Conservation (phyloP, 2,888 invertebrate species). For the Augiades crinisus region DNA sequence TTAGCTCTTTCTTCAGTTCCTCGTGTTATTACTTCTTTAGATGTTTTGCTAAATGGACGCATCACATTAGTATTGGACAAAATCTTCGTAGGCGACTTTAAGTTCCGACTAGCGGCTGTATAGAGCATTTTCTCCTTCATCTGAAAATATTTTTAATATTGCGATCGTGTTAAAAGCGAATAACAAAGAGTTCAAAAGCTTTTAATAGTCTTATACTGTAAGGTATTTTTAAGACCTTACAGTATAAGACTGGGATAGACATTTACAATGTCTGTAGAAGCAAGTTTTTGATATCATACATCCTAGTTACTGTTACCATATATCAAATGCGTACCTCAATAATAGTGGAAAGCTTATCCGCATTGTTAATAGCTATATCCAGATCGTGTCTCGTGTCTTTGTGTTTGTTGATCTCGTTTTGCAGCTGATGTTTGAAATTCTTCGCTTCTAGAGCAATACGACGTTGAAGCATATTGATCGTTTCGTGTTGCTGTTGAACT, state of each 20-base stretch:
- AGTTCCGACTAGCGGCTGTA: slow-evolving; percentile 51
- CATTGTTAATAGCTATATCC: slow-evolving; percentile 82
- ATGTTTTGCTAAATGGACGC: slow-evolving; percentile 43
- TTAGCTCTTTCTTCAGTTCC: slow-evolving; percentile 44
- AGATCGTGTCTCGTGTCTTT: slow-evolving; percentile 86
- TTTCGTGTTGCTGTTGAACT: slow-evolving; percentile 83
- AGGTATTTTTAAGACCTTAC: too few relatives aligned
- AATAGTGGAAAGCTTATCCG: slow-evolving; percentile 81
- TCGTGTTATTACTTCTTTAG: slow-evolving; percentile 37
- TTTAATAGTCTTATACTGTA: too few relatives aligned
- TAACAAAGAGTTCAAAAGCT: too few relatives aligned
- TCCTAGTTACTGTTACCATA: too few relatives aligned
- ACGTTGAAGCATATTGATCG: slow-evolving; percentile 83
- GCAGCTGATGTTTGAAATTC: slow-evolving; percentile 86
- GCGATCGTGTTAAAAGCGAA: neutral
- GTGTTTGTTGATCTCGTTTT: slow-evolving; percentile 85
- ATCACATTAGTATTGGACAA: slow-evolving; percentile 37
- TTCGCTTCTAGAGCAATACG: slow-evolving; percentile 87
- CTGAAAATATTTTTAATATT: slow-evolving; percentile 37
- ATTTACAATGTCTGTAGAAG: too few relatives aligned
- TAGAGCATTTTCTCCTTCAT: slow-evolving; percentile 73
- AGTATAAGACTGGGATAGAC: too few relatives aligned
- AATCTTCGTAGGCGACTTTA: slow-evolving; percentile 61
- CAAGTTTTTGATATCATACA: too few relatives aligned
- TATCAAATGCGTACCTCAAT: too few relatives aligned